These are phyloP conservation scores for Hyles lineata DNA, from an alignment of 2,888 invertebrate genomes.

Conservation along the genomic window DNA sequence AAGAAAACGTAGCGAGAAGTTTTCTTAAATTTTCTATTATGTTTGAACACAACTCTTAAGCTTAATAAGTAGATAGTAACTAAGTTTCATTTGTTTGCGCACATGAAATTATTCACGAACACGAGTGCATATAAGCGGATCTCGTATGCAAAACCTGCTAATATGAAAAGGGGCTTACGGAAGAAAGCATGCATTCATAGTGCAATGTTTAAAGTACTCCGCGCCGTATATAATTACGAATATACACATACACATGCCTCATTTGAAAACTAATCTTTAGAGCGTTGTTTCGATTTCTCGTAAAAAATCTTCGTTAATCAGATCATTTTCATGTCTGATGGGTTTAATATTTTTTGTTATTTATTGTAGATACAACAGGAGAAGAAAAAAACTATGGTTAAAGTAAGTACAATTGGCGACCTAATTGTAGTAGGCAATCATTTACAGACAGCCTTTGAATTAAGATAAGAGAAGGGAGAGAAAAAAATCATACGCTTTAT, in stretches of 20 bases:
- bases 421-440: too few relatives aligned
- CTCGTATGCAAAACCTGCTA: constrained; percentile 8
- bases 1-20: neutral
- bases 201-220: neutral
- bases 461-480: too few relatives aligned
- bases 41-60: constrained; percentile 4
- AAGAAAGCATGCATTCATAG: neutral
- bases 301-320: too few relatives aligned
- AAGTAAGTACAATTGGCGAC: too few relatives aligned
- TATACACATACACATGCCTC: neutral
- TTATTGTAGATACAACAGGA: too few relatives aligned
- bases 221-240: neutral
- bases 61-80: constrained; percentile 13
- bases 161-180: neutral
- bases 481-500: too few relatives aligned
- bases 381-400: too few relatives aligned
- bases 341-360: too few relatives aligned
- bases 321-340: too few relatives aligned
- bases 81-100: constrained; percentile 19
- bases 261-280: neutral
- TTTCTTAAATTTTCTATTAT: neutral
- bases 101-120: constrained; percentile 10
- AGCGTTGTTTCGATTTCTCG: too few relatives aligned
- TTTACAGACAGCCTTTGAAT: too few relatives aligned
- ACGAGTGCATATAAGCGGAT: constrained; percentile 19